These are phyloP conservation scores for Syritta pipiens DNA, from an alignment of 2,888 invertebrate genomes.

Conservation along the genomic window DNA sequence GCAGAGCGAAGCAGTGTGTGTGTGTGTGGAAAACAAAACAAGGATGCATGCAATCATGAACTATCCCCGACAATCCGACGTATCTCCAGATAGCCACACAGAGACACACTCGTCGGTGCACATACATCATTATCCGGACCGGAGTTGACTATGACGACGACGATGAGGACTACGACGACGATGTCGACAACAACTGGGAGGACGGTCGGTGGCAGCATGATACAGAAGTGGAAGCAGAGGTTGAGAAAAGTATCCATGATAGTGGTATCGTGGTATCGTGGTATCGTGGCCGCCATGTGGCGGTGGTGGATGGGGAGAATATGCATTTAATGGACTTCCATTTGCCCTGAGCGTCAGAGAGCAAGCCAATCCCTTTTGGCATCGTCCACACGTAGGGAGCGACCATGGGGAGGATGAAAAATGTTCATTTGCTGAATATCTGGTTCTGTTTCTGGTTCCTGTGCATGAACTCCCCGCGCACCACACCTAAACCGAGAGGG, in stretches of 20 bases:
- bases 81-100: slow-evolving; percentile 61
- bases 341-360: slow-evolving; percentile 66
- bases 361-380: slow-evolving; percentile 68
- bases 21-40: slow-evolving; percentile 58
- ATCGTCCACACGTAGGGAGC: slow-evolving; percentile 48
- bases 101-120: slow-evolving; percentile 38
- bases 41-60: slow-evolving; percentile 68
- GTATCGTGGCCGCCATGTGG: background rate
- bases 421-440: slow-evolving; percentile 57
- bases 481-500: slow-evolving; percentile 2
- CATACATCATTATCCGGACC: slow-evolving; percentile 63
- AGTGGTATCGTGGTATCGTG: slow-evolving; percentile 24
- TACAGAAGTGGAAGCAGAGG: slow-evolving; percentile 55
- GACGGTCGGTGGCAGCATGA: slow-evolving; percentile 44
- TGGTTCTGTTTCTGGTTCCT: slow-evolving; percentile 54
- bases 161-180: background rate
- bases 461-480: background rate
- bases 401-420: slow-evolving; percentile 16
- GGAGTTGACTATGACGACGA: slow-evolving; percentile 30
- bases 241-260: slow-evolving; percentile 31
- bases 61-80: slow-evolving; percentile 61
- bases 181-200: background rate
- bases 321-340: slow-evolving; percentile 69
- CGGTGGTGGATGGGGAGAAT: slow-evolving; percentile 51
- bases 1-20: slow-evolving; percentile 32